Base-by-base conservation (phyloP, 2,113 vertebrate genomes). In the Cyphomyrus discorhynchus region DNA sequence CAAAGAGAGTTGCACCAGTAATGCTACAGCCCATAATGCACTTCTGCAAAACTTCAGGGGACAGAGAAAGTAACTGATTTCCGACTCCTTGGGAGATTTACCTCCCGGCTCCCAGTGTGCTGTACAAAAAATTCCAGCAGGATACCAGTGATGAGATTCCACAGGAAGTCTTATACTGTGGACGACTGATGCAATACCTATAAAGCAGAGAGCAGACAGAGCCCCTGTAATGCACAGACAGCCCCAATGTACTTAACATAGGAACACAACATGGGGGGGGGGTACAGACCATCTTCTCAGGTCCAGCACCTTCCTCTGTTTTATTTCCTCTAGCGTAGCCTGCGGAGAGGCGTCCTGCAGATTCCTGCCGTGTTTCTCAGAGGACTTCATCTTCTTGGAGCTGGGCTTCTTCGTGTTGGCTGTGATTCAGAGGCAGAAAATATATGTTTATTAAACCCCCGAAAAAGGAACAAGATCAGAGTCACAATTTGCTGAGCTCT, bases 151-250 rank as follows among this genome's bases (percentile, higher is more conserved):
- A 99, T 7, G 98, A 99, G 94, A 99, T 99, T 50, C 98, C 98
- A 97, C 98, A 99, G 2, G 98, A 99, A 10, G 98, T 99, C 95
- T 99, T 99, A 93, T 99, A 99, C 83, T 99, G 98, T 5, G 98
- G 98, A 52, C 98, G 96, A 91, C 98, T 99, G 93, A 99, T 97
- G 93, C 98, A 99, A 93, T 99, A 99, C 98, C 98, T 99, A 56
- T 21, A 91, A 88, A 90, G 53, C 89, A 93, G 3, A 47, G 88
- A 88, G 31, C 0, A 62, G 47, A 49, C 6, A n/a, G 3, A 80
- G 83, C 27, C 35, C 10, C 56, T 42, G 5, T 5, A 47, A 52
- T 31, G 27, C 70, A 77, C 35, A 50, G 35, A 45, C 42, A 62
- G 24, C 24, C 24, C 45, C 3, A 9, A 21, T 10, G 46, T 11